Evolutionary conservation across 2,888 invertebrate species (phyloP).

Genomic region (Stegophylla sp.): DNA sequence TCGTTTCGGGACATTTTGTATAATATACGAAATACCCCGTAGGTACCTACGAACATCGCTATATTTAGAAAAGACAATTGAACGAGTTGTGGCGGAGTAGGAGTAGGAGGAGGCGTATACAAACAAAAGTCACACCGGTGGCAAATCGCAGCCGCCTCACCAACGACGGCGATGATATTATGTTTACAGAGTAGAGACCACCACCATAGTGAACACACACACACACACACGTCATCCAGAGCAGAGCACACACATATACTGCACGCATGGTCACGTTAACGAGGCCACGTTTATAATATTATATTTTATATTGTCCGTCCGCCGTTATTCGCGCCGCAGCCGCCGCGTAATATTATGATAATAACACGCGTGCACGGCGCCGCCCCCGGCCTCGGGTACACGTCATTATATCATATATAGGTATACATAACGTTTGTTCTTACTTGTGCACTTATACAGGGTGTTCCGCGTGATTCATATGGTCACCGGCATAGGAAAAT

Average conservation of each 20-base stretch:
- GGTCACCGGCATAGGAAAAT: no score
- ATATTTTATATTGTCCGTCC: background rate
- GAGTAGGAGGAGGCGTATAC: slow-evolving; percentile 28
- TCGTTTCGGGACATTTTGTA: no score
- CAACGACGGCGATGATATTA: background rate
- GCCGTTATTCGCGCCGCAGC: slow-evolving; percentile 17
- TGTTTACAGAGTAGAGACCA: slow-evolving; percentile 12
- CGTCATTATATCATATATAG: background rate
- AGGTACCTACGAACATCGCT: no score
- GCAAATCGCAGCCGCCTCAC: slow-evolving; percentile 40
- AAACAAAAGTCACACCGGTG: slow-evolving; percentile 52
- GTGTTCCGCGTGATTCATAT: no score
- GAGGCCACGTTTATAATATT: slow-evolving; percentile 21
- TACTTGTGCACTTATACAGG: no score
- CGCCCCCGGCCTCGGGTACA: background rate
- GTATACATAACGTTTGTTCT: no score
- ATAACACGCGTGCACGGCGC: background rate
- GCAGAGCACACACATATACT: background rate
- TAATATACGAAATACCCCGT: no score
- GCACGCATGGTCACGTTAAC: slow-evolving; percentile 10
- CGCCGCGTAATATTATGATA: slow-evolving; percentile 28
- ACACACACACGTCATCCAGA: no score
- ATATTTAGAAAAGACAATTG: no score
- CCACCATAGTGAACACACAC: background rate
- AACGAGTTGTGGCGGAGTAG: background rate